phyloP scores from a whole-genome alignment of 1,140 invertebrate species.

The Drosophila tani region DNA sequence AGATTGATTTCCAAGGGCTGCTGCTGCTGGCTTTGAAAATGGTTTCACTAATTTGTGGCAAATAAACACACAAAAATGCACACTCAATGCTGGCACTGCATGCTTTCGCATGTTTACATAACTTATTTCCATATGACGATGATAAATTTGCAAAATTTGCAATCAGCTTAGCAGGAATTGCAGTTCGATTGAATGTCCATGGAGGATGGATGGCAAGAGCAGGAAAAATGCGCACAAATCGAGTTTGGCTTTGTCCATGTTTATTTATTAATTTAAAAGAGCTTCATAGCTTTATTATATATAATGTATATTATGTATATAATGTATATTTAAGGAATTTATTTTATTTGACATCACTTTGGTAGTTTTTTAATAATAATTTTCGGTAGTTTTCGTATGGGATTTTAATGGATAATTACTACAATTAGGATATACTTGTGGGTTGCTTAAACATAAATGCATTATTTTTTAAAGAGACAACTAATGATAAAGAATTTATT shows the following conservation, averaged over 20 bases:
- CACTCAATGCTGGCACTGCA: background rate
- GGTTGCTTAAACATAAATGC: no score
- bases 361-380: no score
- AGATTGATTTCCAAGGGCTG: constrained; percentile 4
- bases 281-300: background rate
- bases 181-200: background rate
- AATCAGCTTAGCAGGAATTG: constrained; percentile 17
- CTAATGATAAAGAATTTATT: no score
- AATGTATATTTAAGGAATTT: background rate
- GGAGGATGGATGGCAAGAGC: background rate
- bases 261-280: background rate
- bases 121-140: constrained; percentile 8
- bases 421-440: no score
- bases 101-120: constrained; percentile 11
- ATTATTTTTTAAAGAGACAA: no score
- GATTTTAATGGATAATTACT: no score
- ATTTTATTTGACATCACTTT: no score
- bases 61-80: constrained; percentile 19
- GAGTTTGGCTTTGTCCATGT: background rate
- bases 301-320: background rate
- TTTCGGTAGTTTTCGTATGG: no score
- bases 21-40: constrained; percentile 1
- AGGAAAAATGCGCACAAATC: background rate
- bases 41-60: constrained; percentile 6
- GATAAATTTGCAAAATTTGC: constrained; percentile 7